Conservation (phyloP, 2,888 invertebrate species). For the Thereva unica region DNA sequence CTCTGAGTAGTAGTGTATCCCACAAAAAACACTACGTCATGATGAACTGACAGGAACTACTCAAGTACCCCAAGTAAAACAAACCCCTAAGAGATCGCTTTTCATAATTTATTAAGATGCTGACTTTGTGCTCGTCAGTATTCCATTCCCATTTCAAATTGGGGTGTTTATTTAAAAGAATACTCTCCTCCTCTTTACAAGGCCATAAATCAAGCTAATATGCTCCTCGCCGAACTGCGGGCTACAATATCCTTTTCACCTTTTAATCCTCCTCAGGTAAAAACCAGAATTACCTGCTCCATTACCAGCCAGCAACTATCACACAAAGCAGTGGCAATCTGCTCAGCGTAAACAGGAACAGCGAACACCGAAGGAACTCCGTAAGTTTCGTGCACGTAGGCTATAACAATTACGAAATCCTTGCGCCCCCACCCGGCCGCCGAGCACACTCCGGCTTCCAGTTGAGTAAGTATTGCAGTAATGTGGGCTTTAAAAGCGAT, state of each 20-base stretch:
- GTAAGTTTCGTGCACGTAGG: conserved; percentile 28
- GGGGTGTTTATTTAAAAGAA: too few species aligned
- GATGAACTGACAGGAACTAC: too few species aligned
- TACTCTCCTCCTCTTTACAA: too few species aligned
- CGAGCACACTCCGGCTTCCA: not conserved
- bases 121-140: too few species aligned
- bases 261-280: conserved; percentile 22
- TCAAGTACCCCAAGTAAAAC: too few species aligned
- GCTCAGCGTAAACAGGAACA: conserved; percentile 16
- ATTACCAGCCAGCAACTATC: conserved; percentile 28
- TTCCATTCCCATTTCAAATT: too few species aligned
- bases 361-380: conserved; percentile 9
- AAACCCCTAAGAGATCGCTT: too few species aligned
- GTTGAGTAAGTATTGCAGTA: conserved; percentile 33
- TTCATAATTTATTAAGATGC: too few species aligned
- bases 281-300: conserved; percentile 31
- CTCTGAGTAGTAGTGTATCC: too few species aligned
- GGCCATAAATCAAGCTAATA: too few species aligned
- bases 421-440: conserved; percentile 5
- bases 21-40: too few species aligned
- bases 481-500: conserved; percentile 29
- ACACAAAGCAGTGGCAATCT: conserved; percentile 26
- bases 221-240: too few species aligned
- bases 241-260: conserved; percentile 16
- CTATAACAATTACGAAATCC: conserved; percentile 33